A percentile compares a stretch with the other conserved stretches of the same genome.
phyloP scores from a whole-genome alignment of 2,888 invertebrate species.

The Drosophila pullipes region DNA sequence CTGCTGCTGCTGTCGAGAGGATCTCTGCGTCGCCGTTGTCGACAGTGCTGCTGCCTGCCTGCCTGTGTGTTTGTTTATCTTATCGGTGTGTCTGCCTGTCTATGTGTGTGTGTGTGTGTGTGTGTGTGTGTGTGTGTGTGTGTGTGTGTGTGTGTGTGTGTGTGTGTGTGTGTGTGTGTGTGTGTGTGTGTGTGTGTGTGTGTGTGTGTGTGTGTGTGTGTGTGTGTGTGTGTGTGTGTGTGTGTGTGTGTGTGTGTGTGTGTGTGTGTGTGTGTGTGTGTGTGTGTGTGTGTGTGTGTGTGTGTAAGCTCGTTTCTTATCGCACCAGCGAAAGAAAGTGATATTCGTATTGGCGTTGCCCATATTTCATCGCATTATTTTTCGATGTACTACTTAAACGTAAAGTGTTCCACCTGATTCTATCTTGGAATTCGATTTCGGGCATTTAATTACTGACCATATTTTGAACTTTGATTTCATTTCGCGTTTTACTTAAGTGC shows the following conservation, averaged over 20 bases:
- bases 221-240: background rate
- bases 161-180: background rate
- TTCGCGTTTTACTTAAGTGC: constrained; percentile 28
- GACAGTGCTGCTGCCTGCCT: constrained; percentile 36
- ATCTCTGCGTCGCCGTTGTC: constrained; percentile 30
- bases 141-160: no score
- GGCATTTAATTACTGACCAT: background rate
- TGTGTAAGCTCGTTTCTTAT: constrained; percentile 49
- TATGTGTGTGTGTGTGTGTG: constrained; percentile 14
- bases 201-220: constrained; percentile 11
- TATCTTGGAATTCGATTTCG: background rate
- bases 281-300: constrained; percentile 4
- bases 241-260: constrained; percentile 2
- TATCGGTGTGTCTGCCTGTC: constrained; percentile 20
- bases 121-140: no score
- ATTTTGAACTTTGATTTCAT: constrained; percentile 31
- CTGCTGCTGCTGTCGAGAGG: constrained; percentile 26
- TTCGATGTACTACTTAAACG: background rate
- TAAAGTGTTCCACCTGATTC: background rate
- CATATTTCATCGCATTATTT: background rate
- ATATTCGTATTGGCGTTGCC: constrained; percentile 35
- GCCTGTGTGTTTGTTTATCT: constrained; percentile 29
- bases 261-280: no score
- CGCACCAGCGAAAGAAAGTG: constrained; percentile 58
- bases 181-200: background rate